Percentiles rank a stretch among this genome's conserved stretches.
Conservation (phyloP, 2,888 invertebrate genomes). For the Aphidoletes aphidimyza region DNA sequence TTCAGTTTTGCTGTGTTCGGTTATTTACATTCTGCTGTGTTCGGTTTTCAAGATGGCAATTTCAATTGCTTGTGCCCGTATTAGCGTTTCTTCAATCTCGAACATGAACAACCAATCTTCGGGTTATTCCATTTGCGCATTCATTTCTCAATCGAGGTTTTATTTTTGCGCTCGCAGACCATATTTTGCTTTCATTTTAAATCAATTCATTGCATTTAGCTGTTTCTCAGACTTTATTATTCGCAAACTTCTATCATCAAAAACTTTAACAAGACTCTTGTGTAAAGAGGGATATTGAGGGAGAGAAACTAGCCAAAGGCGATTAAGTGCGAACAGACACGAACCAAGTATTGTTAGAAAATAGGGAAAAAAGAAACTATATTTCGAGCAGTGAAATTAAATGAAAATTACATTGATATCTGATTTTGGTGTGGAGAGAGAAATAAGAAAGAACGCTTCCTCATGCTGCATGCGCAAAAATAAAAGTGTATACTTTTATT, state of each 20-base stretch:
- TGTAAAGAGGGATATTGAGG: not conserved
- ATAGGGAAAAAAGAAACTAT: not conserved
- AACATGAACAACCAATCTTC: not conserved
- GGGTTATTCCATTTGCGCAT: not conserved
- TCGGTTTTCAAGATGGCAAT: not conserved
- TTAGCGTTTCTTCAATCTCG: not conserved
- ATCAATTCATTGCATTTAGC: not conserved
- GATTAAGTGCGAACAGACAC: not conserved
- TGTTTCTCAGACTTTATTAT: not conserved
- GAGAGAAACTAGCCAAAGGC: not conserved
- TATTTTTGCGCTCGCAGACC: too few species aligned
- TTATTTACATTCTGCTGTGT: not conserved
- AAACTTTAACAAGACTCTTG: not conserved
- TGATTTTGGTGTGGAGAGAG: too few species aligned
- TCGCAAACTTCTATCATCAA: not conserved
- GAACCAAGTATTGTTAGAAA: not conserved
- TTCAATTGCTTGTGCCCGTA: not conserved
- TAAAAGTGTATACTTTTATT: not conserved
- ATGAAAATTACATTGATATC: not conserved
- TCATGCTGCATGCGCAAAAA: not conserved
- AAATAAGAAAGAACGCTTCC: not conserved
- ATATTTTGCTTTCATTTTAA: not conserved
- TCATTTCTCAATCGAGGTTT: too few species aligned
- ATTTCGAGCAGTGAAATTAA: not conserved
- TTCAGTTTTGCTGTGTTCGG: too few species aligned